Evolutionary conservation across 1,140 invertebrate genomes (phyloP), one percentile per base, ranked within the genome.

Genomic region (Saccostrea cuccullata): DNA sequence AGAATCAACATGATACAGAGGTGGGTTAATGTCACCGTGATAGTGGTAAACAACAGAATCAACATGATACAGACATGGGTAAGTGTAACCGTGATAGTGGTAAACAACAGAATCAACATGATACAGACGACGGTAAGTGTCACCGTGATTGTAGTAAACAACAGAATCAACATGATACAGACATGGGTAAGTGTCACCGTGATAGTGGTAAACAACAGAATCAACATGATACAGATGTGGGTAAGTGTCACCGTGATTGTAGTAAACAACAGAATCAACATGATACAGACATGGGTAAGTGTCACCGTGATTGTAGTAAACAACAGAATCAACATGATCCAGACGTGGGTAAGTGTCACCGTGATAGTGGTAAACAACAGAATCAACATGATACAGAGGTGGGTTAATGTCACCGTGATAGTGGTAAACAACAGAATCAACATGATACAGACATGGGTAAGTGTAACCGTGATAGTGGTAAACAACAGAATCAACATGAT

Each of bases 151-250:
- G n/a, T 30, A 11, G 26, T 9, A 47, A 26, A 47, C 20, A 30
- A 23, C 23, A 13, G 20, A n/a, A n/a, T n/a, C n/a, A n/a, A 94
- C 86, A 95, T 95, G 94, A 94, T 95, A 67, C 98, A 99, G 95
- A 99, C 99, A 0, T 98, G 99, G 91, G 94, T 94, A 92, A 55
- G 90, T 86, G 4, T 84, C n/a, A 9, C 77, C 20, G 8, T 82
- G 55, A 5, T 77, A 1, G n/a, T 30, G 26, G 26, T 9, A 47
- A 26, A 47, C 20, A 30, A 23, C 23, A 13, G 20, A n/a, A n/a
- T n/a, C n/a, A n/a, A 94, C 86, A 95, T 95, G 94, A 94, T 95
- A 67, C 98, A 99, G 95, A 99, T 99, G 0, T 98, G 99, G 91
- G 94, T 94, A 92, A 55, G 90, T 86, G 4, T 84, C n/a, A 9